These are phyloP conservation scores for Crocallis elinguaria DNA, from an alignment of 2,888 invertebrate species.

Conservation along the genomic window DNA sequence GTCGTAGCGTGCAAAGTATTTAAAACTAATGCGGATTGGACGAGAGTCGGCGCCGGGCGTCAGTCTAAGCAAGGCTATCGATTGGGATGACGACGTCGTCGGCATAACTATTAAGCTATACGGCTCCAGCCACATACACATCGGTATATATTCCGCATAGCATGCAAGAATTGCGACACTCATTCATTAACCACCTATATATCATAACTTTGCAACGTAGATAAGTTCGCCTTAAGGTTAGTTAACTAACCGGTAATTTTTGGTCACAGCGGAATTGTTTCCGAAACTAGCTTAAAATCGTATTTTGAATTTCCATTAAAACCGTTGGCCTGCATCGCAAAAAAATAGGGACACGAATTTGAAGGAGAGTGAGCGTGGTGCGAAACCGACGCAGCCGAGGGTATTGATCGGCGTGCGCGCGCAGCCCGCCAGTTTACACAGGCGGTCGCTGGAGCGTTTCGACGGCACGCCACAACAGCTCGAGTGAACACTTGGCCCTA, in stretches of 20 bases:
- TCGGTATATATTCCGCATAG: slow-evolving; percentile 37
- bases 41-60: slow-evolving; percentile 42
- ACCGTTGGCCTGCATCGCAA: slow-evolving; percentile 59
- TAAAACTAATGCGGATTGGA: slow-evolving; percentile 45
- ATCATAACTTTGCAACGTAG: slow-evolving; percentile 44
- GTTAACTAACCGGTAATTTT: neutral
- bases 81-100: slow-evolving; percentile 42
- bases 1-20: slow-evolving; percentile 45
- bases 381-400: slow-evolving; percentile 71
- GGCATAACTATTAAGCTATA: slow-evolving; percentile 45
- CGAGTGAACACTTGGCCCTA: slow-evolving; percentile 70
- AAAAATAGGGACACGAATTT: slow-evolving; percentile 75
- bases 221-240: slow-evolving; percentile 1
- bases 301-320: slow-evolving; percentile 55
- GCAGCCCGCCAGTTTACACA: slow-evolving; percentile 79
- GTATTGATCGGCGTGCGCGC: slow-evolving; percentile 83
- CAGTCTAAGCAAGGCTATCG: slow-evolving; percentile 57
- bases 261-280: slow-evolving; percentile 37
- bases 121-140: slow-evolving; percentile 37
- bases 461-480: slow-evolving; percentile 69
- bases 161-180: slow-evolving; percentile 27
- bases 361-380: slow-evolving; percentile 70
- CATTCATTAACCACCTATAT: slow-evolving; percentile 43
- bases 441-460: slow-evolving; percentile 71
- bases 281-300: slow-evolving; percentile 17